Evolutionary conservation across 2,888 invertebrate species (phyloP).

Genomic region (Ophion slaviceki): DNA sequence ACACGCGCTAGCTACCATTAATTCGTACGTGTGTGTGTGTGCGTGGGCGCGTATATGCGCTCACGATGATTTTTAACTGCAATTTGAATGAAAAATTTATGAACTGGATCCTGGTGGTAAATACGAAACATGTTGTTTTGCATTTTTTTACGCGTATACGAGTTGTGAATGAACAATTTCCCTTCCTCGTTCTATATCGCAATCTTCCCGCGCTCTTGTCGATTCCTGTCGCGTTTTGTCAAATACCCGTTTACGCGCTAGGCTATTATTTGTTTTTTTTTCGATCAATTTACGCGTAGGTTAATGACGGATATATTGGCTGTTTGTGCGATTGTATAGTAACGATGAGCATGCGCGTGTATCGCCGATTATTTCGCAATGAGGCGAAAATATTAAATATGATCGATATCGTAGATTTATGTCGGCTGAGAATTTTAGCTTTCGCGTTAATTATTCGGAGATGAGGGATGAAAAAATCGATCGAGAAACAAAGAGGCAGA

Average conservation of each 20-base stretch:
- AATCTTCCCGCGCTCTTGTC: not conserved
- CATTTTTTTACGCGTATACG: not conserved
- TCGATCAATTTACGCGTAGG: not conserved
- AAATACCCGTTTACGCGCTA: not conserved
- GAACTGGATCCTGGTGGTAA: not conserved
- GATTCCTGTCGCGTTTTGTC: not conserved
- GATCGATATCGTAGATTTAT: not conserved
- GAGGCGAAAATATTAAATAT: not conserved
- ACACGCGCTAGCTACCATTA: conserved; percentile 56
- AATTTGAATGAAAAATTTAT: not conserved
- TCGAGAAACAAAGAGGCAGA: not conserved
- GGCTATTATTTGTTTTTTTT: not conserved
- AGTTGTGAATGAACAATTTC: not conserved
- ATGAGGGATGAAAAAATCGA: not conserved
- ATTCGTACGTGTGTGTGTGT: conserved; percentile 1
- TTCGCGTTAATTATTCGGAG: not conserved
- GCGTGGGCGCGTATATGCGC: not conserved
- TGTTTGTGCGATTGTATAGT: not conserved
- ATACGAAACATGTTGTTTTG: not conserved
- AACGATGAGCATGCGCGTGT: not conserved
- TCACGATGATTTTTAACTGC: not conserved
- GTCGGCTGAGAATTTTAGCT: not conserved
- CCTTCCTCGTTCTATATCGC: not conserved
- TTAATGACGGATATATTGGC: not conserved
- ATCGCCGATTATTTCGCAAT: not conserved